Evolutionary conservation across 2,888 invertebrate species (phyloP), one percentile per base, ranked within the genome.

Genomic region (Tipula confusa): DNA sequence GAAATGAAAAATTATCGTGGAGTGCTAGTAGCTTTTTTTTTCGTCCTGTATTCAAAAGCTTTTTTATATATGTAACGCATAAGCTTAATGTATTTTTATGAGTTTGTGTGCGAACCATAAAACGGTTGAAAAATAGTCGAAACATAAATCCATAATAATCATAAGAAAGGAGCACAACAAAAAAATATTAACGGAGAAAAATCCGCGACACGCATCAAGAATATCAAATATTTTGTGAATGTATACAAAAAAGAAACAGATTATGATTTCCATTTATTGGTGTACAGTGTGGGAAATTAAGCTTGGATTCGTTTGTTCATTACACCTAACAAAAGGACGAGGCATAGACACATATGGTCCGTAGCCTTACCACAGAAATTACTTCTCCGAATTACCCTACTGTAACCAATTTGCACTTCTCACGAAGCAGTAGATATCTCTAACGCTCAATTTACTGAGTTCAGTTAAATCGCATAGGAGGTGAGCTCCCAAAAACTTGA

Each of bases 21-120:
- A 64, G 9, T 64, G 24, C 24, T 24, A 64, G 24, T 24, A 64
- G 64, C 64, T 64, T 64, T 64, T 64, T 64, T 24, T 64, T 64
- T n/a, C n/a, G n/a, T n/a, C n/a, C n/a, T n/a, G 24, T 64, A 64
- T 64, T 64, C 64, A 64, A 64, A 64, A 64, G 64, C 64, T 64
- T 64, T 64, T 33, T 9, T 64, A 9, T 64, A 24, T 24, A 24
- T 18, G 24, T 24, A 18, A 24, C 24, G 24, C 9, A 64, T 64
- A 64, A 64, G 64, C 64, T 64, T 64, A 24, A 64, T 64, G 64
- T 64, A 24, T 64, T 64, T 64, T 64, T 64, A 64, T 64, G 64
- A 24, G 18, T 43, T 3, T 43, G n/a, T 43, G 3, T 43, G 6
- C 3, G n/a, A 11, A 15, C 15, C 43, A 64, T 64, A 64, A 11